Conservation (phyloP, 2,113 vertebrate genomes). For the Nothoprocta perdicaria region DNA sequence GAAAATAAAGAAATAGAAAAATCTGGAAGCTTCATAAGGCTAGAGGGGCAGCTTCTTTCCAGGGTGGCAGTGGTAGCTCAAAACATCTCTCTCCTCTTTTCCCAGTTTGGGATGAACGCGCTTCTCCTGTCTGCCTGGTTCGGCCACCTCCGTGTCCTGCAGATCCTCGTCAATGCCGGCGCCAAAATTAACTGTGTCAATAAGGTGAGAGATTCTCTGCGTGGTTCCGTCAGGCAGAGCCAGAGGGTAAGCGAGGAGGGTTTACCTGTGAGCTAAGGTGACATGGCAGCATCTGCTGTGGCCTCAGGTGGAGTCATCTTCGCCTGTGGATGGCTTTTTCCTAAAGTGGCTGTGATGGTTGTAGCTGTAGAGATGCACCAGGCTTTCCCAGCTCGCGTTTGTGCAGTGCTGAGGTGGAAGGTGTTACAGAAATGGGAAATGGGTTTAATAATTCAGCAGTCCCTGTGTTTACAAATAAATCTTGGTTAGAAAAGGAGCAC, state of each 20-base stretch:
- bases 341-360: background rate
- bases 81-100: background rate
- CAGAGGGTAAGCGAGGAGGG: background rate
- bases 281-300: background rate
- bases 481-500: background rate
- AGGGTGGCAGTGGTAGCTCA: background rate
- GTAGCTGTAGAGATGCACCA: background rate
- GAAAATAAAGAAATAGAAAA: background rate
- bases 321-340: background rate
- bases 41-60: background rate
- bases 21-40: background rate
- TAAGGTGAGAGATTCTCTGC: conserved; percentile 73
- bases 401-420: background rate
- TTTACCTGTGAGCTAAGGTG: background rate
- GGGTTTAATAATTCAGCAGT: background rate
- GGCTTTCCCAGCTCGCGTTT: background rate
- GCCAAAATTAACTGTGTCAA: conserved; percentile 86
- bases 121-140: conserved; percentile 92
- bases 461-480: background rate
- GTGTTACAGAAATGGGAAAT: background rate
- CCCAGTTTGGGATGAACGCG: conserved; percentile 92
- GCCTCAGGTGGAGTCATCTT: background rate
- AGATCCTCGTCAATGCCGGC: conserved; percentile 87
- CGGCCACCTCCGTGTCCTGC: conserved; percentile 85
- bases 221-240: background rate